These are phyloP conservation scores for Calameuta pallipes DNA, from an alignment of 2,888 invertebrate species.

Conservation along the genomic window DNA sequence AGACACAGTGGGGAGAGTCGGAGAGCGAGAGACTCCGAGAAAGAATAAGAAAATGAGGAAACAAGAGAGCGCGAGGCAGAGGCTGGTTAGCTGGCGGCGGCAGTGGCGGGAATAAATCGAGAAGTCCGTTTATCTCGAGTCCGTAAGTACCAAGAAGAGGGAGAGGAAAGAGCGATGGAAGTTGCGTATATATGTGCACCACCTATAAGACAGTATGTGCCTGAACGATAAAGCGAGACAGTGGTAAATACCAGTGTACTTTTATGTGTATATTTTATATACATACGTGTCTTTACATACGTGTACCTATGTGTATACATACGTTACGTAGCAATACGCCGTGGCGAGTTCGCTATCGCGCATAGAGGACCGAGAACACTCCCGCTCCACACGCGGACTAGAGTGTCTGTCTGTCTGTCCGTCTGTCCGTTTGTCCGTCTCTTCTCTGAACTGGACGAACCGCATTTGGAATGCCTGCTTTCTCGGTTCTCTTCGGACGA, in stretches of 20 bases:
- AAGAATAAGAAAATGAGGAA: not conserved
- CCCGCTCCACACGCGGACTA: not conserved
- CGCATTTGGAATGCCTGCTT: slow-evolving; percentile 32
- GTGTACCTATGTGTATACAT: not conserved
- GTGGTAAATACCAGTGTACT: not conserved
- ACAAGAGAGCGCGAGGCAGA: slow-evolving; percentile 4
- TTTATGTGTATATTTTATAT: not conserved
- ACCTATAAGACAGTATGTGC: slow-evolving; percentile 1
- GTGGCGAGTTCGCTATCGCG: slow-evolving; percentile 3
- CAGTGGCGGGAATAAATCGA: slow-evolving; percentile 13
- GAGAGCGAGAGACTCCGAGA: not conserved
- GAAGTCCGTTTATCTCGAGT: slow-evolving; percentile 8
- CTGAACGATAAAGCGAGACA: slow-evolving; percentile 10
- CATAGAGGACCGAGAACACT: not conserved
- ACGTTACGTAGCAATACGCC: slow-evolving; percentile 2
- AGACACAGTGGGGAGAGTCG: slow-evolving; percentile 17
- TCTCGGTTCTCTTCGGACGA: slow-evolving; percentile 23
- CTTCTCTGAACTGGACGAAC: slow-evolving; percentile 24
- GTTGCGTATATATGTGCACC: slow-evolving; percentile 11
- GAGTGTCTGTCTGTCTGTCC: not conserved
- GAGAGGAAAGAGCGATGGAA: slow-evolving; percentile 20
- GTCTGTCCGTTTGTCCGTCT: not conserved
- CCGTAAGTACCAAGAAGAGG: slow-evolving; percentile 11
- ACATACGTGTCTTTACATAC: not conserved
- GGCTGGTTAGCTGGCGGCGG: slow-evolving; percentile 25